These are phyloP conservation scores for Coccyzus lansbergi DNA, from an alignment of 2,797 vertebrate species.

Conservation along the genomic window DNA sequence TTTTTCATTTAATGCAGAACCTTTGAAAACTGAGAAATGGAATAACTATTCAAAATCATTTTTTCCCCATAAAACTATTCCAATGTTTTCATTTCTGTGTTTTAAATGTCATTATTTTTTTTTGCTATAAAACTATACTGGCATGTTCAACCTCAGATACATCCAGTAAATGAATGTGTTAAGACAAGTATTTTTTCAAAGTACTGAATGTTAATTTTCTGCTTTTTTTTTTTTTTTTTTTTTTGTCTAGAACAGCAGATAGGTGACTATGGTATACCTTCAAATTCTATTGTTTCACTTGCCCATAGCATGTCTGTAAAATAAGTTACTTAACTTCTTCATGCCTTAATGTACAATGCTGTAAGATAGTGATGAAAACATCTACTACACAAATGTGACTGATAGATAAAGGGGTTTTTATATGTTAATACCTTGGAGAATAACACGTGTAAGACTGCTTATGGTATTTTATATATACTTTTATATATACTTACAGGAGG, in stretches of 20 bases:
- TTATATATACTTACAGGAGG: not conserved
- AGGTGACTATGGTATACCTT: not conserved
- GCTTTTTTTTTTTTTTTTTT: not conserved
- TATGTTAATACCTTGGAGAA: not conserved
- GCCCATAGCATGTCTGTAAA: not conserved
- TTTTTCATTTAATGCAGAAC: conserved; percentile 80
- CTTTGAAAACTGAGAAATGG: conserved; percentile 78
- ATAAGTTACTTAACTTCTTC: not conserved
- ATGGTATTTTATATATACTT: not conserved
- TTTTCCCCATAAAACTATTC: conserved; percentile 23
- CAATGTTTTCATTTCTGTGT: conserved; percentile 5
- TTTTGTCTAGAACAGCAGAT: not conserved
- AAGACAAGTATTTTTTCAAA: conserved; percentile 27
- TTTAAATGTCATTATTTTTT: conserved; percentile 24
- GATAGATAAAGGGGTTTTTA: not conserved
- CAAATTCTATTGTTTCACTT: not conserved
- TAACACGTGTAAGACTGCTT: not conserved
- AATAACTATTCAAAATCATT: conserved; percentile 68
- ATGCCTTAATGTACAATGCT: not conserved
- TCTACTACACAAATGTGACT: not conserved
- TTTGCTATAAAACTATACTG: conserved; percentile 39
- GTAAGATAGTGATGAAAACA: not conserved
- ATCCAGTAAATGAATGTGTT: not conserved
- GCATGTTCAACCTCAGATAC: not conserved
- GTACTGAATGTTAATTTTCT: not conserved